Evolutionary conservation across 2,888 invertebrate genomes (phyloP), one percentile per base, ranked within the genome.

Genomic region (Baccha elongata): DNA sequence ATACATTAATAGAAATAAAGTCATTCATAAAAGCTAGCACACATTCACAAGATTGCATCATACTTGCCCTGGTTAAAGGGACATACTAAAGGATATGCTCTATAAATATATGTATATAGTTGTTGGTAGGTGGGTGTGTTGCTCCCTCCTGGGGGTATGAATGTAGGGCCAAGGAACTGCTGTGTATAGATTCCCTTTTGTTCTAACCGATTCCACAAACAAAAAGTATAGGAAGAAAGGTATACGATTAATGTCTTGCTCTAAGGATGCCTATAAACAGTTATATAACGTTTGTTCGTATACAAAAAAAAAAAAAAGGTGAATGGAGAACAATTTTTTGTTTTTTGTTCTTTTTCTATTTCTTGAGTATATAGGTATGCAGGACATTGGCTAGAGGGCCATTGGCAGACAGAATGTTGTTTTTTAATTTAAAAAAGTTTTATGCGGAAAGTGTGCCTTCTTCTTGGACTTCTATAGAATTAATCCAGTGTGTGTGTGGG

Each of bases 51-150:
- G 76, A 83, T 83, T 83, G 78, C 83, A 83, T 83, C 83, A 83
- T 73, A 83, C 83, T 83, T 83, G 83, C 83, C 83, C 83, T 73
- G 78, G 83, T 83, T 83, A 76, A 60, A 76, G 73, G 83, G 83
- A 83, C 76, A 75, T 23, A 71, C 29, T 44, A 3, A n/a, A 44
- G 60, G 71, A 71, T 52, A 71, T 69, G 69, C 62, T 58, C 64
- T 32, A 8, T n/a, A n/a, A n/a, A n/a, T n/a, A n/a, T n/a, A n/a
- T n/a, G n/a, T n/a, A n/a, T 17, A 32, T n/a, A 29, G 35, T 3
- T 48, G 3, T 21, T 11, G 6, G 26, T 48, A 11, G 23, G 60
- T 13, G 13, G 29, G 32, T 32, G 35, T 6, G 42, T 7, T 55
- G 42, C 52, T n/a, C 55, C n/a, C 65, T 58, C 40, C 23, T 40